phyloP scores from a whole-genome alignment of 2,113 vertebrate species.

The Elephas maximus region DNA sequence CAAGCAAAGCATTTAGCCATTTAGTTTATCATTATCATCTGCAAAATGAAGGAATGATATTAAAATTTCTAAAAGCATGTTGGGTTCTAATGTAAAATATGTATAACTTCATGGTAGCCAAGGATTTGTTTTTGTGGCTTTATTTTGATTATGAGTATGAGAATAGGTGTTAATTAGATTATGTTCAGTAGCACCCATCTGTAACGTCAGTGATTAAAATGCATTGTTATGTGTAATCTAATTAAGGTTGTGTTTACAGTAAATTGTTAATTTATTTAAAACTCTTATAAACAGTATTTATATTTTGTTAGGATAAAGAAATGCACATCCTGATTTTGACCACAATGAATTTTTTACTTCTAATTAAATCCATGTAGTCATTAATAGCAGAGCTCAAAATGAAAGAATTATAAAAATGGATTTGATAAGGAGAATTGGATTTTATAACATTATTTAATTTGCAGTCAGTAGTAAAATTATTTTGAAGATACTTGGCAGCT shows the following conservation, averaged over 20 bases:
- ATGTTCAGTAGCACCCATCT: neutral
- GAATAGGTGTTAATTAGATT: slow-evolving; percentile 44
- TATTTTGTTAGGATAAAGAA: slow-evolving; percentile 52
- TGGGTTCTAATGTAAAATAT: slow-evolving; percentile 23
- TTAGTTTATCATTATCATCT: slow-evolving; percentile 26
- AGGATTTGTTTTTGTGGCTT: slow-evolving; percentile 42
- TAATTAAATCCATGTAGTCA: slow-evolving; percentile 30
- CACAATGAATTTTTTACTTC: slow-evolving; percentile 19
- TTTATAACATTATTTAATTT: slow-evolving; percentile 55
- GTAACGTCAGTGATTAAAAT: slow-evolving; percentile 54
- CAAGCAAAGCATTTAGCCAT: neutral
- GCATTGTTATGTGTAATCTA: slow-evolving; percentile 29
- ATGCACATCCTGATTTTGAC: neutral
- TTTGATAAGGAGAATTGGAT: slow-evolving; percentile 56
- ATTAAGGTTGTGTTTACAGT: slow-evolving; percentile 30
- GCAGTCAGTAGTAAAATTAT: slow-evolving; percentile 55
- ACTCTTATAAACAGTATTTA: neutral
- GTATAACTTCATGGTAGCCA: neutral
- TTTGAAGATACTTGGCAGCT: slow-evolving; percentile 65
- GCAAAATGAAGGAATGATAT: neutral
- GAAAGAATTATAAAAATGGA: slow-evolving; percentile 49
- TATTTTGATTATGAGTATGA: slow-evolving; percentile 32
- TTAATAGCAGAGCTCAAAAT: slow-evolving; percentile 42
- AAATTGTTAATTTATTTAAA: neutral
- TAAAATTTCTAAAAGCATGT: slow-evolving; percentile 20